phyloP scores from a whole-genome alignment of 2,888 invertebrate species.

The Lepidocyrtoides sp. region DNA sequence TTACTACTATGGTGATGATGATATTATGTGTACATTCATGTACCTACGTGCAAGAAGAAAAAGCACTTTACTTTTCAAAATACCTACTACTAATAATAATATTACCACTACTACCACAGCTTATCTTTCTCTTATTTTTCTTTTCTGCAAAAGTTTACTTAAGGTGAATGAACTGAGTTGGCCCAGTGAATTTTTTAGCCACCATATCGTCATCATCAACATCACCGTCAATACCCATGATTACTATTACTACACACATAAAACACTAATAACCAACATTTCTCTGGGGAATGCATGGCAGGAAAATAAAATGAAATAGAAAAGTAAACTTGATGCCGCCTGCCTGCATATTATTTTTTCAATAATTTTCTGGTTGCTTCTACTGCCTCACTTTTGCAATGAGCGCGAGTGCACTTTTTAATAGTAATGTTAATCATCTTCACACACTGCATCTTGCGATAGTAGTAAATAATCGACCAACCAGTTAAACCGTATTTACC shows the following conservation, averaged over 20 bases:
- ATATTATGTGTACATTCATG: not conserved
- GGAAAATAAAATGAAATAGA: conserved; percentile 24
- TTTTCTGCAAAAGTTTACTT: not conserved
- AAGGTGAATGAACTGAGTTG: conserved; percentile 61
- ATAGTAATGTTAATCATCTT: conserved; percentile 21
- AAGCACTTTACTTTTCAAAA: conserved; percentile 21
- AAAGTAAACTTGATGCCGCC: conserved; percentile 6
- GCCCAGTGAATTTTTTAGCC: conserved; percentile 60
- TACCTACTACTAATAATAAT: not conserved
- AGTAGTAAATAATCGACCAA: not conserved
- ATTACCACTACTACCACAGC: not conserved
- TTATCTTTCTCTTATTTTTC: not conserved
- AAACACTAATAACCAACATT: not conserved
- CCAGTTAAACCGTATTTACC: conserved; percentile 18
- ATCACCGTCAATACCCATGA: not conserved
- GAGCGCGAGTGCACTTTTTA: conserved; percentile 46
- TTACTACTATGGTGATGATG: conserved; percentile 20
- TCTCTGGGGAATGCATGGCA: not conserved
- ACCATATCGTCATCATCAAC: conserved; percentile 27
- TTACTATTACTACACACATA: not conserved
- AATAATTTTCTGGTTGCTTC: not conserved
- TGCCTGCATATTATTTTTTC: not conserved
- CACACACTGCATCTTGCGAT: not conserved
- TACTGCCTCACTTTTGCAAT: conserved; percentile 67
- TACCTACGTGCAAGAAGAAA: not conserved